phyloP scores from a whole-genome alignment of 2,888 invertebrate species.

The Melanophora roralis region DNA sequence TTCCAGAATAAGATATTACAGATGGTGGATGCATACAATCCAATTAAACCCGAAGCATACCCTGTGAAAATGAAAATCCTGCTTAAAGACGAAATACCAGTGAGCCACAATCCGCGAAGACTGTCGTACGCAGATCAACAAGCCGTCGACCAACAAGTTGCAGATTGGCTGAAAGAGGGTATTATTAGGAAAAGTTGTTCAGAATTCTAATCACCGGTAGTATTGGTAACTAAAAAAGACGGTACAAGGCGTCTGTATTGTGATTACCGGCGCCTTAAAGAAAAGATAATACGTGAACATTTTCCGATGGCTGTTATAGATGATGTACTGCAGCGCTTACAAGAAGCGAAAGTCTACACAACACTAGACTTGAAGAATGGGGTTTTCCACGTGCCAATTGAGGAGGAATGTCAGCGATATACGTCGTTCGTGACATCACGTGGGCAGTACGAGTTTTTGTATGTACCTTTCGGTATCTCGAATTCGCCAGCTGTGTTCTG shows the following conservation, averaged over 20 bases:
- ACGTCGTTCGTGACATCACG: too few species aligned
- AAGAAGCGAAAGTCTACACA: background rate
- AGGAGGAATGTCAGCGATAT: background rate
- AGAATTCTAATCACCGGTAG: background rate
- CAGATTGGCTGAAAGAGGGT: background rate
- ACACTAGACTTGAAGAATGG: too few species aligned
- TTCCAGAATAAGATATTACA: background rate
- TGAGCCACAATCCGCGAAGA: constrained; percentile 63
- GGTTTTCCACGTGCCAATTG: background rate
- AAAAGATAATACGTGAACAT: background rate
- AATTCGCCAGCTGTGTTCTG: too few species aligned
- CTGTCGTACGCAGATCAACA: too few species aligned
- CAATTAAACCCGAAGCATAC: constrained; percentile 44
- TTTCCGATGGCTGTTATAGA: background rate
- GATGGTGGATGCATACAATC: constrained; percentile 66
- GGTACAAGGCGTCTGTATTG: too few species aligned
- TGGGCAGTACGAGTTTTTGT: too few species aligned
- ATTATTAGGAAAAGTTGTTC: background rate
- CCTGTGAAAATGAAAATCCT: constrained; percentile 65
- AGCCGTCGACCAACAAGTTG: too few species aligned
- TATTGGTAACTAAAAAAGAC: too few species aligned
- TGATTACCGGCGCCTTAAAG: background rate
- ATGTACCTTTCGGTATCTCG: too few species aligned
- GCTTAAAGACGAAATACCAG: constrained; percentile 67
- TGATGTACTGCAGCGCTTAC: background rate